Base-by-base conservation (phyloP, 2,797 vertebrate species). In the Melanotaenia boesemani region DNA sequence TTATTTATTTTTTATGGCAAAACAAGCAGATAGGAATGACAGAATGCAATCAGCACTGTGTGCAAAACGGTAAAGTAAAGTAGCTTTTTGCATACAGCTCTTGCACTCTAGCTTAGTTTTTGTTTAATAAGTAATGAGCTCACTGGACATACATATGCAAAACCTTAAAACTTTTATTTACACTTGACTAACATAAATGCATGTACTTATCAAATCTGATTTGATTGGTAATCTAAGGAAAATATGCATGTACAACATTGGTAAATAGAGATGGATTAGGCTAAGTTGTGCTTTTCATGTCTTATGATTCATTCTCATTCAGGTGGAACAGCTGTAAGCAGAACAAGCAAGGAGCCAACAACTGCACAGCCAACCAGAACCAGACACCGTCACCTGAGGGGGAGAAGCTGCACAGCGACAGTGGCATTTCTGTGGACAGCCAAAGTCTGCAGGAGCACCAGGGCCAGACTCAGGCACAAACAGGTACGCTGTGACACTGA, bases 241-340 rank as follows among this genome's bases (percentile, higher is more conserved):
- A 20, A n/a, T 20, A 20, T 48, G 5, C 18, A n/a, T 18, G 15
- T 41, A 26, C 0, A 59, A 30, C 13, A 48, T 30, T 58, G 10
- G 9, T 39, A 41, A 59, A 50, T 65, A 56, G 12, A 3, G 18
- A 20, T 34, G 18, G 20, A 11, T 73, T 12, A 5, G 24, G 34
- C 26, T 7, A 26, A 44, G 24, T 9, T 26, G 20, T 11, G 6
- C 12, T 20, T 0, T 26, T 6, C 8, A 12, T 70, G 28, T 66
- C 15, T 30, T 46, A 30, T 0, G 10, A 16, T 52, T 72, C 5
- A 0, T 70, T 72, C 36, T 62, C 4, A 13, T 24, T 61, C 44
- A 99, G 98, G 90, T 99, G 98, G 97, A 99, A 98, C 92, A 98
- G 95, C 94, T 99, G 97, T 82, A 99, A 99, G 72, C 95, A 98